These are phyloP conservation scores for Kryptolebias marmoratus DNA, from an alignment of 2,113 vertebrate species.

Conservation along the genomic window DNA sequence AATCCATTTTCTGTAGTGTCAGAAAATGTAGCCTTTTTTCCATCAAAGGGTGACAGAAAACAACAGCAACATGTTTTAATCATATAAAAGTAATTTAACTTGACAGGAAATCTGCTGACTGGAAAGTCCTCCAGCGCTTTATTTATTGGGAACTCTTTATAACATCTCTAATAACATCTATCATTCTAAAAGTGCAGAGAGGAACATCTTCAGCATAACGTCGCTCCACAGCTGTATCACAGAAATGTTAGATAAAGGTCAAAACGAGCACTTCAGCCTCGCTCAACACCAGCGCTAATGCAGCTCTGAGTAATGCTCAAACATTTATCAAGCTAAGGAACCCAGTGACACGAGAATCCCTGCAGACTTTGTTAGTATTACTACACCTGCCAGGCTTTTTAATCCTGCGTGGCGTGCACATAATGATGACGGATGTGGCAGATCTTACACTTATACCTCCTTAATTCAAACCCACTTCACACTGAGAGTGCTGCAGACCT, in stretches of 20 bases:
- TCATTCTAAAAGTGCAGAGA: not conserved
- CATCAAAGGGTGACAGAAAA: too few relatives aligned
- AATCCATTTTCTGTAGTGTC: too few relatives aligned
- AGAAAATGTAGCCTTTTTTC: too few relatives aligned
- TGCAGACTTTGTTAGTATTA: not conserved
- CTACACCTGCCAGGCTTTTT: constrained; percentile 4
- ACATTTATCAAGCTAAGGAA: constrained; percentile 11
- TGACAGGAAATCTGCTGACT: too few relatives aligned
- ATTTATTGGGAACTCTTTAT: not conserved
- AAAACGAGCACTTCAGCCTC: not conserved
- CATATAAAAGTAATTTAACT: not conserved
- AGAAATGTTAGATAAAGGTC: not conserved
- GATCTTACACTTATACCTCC: constrained; percentile 9
- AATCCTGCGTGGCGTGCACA: constrained; percentile 2
- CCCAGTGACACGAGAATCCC: constrained; percentile 6
- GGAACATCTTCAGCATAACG: not conserved
- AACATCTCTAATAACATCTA: not conserved
- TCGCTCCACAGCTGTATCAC: not conserved
- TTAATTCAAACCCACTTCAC: not conserved
- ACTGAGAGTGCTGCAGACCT: not conserved
- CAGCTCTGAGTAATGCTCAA: not conserved
- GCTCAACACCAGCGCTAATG: not conserved
- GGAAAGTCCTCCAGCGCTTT: not conserved
- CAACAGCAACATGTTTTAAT: not conserved
- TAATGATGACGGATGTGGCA: constrained; percentile 6